Percentiles rank a stretch among this genome's conserved stretches.
phyloP scores from a whole-genome alignment of 2,888 invertebrate genomes.

The Heliconius cydno region DNA sequence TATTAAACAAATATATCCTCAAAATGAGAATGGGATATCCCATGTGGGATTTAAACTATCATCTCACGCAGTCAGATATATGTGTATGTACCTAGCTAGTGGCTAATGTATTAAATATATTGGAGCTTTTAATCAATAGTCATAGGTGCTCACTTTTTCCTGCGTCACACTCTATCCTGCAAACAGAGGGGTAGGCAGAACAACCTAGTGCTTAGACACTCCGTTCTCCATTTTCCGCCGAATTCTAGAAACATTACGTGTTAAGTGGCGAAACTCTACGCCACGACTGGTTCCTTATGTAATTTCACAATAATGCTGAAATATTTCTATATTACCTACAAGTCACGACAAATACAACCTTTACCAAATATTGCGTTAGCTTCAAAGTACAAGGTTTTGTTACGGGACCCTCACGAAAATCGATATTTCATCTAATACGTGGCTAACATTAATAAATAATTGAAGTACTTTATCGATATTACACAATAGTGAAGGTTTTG shows the following conservation, averaged over 20 bases:
- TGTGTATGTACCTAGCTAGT: no score
- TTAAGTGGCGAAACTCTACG: no score
- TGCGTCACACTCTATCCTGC: background rate
- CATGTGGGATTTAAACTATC: background rate
- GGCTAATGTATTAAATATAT: background rate
- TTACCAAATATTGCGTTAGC: background rate
- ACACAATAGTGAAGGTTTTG: background rate
- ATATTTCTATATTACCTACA: background rate
- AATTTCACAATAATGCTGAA: background rate
- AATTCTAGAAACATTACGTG: no score
- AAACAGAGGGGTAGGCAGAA: no score
- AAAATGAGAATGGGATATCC: no score
- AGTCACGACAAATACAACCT: background rate
- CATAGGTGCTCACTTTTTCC: background rate
- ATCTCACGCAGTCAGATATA: background rate
- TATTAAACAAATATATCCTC: no score
- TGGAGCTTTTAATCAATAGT: background rate
- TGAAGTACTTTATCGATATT: background rate
- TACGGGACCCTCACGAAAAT: background rate
- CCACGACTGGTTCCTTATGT: no score
- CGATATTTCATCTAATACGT: constrained; percentile 5
- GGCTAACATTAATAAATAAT: background rate
- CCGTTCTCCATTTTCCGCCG: no score
- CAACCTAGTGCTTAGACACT: no score
- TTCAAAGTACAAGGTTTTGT: background rate